These are phyloP conservation scores for Melanotaenia pygmaea DNA, from an alignment of 2,797 vertebrate genomes.

Conservation along the genomic window DNA sequence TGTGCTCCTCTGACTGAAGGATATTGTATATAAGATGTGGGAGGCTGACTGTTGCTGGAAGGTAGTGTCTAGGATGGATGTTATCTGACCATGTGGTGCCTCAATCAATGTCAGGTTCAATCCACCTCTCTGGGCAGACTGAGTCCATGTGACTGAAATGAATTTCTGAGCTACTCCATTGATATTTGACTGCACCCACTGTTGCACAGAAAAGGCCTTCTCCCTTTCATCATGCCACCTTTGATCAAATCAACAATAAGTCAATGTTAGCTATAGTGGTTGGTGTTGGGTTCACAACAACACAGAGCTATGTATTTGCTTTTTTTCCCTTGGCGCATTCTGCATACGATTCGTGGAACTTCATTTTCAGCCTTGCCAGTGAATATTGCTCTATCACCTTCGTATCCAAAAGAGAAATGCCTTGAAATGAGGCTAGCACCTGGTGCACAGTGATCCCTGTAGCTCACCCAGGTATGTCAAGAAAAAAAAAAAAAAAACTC, in stretches of 20 bases:
- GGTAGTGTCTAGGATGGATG: conserved; percentile 3
- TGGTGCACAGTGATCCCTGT: background rate
- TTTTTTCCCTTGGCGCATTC: background rate
- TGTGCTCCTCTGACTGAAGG: background rate
- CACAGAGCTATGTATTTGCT: background rate
- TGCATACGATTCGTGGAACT: background rate
- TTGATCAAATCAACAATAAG: conserved; percentile 15
- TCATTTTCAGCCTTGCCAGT: background rate
- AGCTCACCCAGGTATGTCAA: background rate
- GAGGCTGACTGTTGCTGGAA: conserved; percentile 20
- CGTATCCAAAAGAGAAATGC: background rate
- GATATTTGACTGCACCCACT: conserved; percentile 8
- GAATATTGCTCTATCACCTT: background rate
- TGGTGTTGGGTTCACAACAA: background rate
- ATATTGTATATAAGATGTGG: background rate
- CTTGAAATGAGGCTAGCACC: background rate
- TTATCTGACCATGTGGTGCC: conserved; percentile 10
- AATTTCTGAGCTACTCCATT: conserved; percentile 1
- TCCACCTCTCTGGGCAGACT: conserved; percentile 1
- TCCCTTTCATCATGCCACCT: background rate
- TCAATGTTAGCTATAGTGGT: background rate
- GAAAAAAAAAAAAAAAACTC: background rate
- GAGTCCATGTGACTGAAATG: conserved; percentile 13
- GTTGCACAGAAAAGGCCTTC: background rate
- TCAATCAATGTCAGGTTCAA: conserved; percentile 12